Percentiles rank a stretch among this genome's conserved stretches.
Conservation (phyloP, 2,113 vertebrate genomes). For the Ancistrus triradiatus region DNA sequence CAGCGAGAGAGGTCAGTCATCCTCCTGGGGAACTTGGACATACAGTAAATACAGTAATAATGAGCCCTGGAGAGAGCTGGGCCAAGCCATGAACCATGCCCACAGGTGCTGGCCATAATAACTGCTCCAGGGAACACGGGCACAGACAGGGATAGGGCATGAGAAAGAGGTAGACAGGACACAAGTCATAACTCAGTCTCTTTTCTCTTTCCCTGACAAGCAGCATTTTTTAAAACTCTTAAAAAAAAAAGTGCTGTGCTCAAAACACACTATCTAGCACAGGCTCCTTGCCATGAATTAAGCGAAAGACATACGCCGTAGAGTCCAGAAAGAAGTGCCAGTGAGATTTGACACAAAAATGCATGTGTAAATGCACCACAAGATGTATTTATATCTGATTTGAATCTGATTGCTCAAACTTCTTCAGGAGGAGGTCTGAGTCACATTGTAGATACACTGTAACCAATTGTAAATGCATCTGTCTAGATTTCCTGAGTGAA, state of each 20-base stretch:
- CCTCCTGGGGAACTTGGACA: slow-evolving; percentile 36
- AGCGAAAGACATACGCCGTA: slow-evolving; percentile 44
- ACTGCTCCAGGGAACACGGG: slow-evolving; percentile 50
- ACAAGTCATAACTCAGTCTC: slow-evolving; percentile 41
- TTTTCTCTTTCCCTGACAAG: slow-evolving; percentile 43
- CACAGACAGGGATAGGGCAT: slow-evolving; percentile 1
- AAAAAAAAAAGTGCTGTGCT: slow-evolving; percentile 35
- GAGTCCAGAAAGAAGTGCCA: slow-evolving; percentile 42
- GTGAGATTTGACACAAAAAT: slow-evolving; percentile 45
- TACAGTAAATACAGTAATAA: slow-evolving; percentile 50
- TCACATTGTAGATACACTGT: too few species aligned
- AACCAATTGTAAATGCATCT: too few species aligned
- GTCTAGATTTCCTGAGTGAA: slow-evolving; percentile 32
- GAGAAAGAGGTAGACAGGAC: slow-evolving; percentile 14
- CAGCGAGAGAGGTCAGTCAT: slow-evolving; percentile 23
- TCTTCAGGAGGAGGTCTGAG: too few species aligned
- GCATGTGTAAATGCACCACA: too few species aligned
- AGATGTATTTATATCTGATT: too few species aligned
- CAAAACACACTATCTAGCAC: slow-evolving; percentile 30
- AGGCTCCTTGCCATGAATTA: slow-evolving; percentile 31
- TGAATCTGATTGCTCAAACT: too few species aligned
- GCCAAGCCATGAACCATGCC: slow-evolving; percentile 44
- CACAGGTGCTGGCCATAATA: slow-evolving; percentile 56
- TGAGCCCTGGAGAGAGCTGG: slow-evolving; percentile 45
- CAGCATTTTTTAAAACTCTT: slow-evolving; percentile 29